phyloP scores from a whole-genome alignment of 1,140 invertebrate genomes.

The Diabrotica virgifera region DNA sequence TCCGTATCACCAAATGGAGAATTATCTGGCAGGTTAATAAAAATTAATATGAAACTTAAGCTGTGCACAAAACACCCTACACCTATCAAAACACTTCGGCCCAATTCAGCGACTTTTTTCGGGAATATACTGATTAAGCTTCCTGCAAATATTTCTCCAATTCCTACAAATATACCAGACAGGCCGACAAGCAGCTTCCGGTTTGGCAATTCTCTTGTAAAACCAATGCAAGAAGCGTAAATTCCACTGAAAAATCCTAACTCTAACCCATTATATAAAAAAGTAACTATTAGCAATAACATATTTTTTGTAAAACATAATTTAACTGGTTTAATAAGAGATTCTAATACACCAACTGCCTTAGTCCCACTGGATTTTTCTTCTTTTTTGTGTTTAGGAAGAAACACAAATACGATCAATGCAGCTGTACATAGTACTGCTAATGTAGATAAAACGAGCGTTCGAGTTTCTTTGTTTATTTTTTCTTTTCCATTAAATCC shows the following conservation, averaged over 20 bases:
- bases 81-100: constrained; percentile 86
- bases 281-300: constrained; percentile 79
- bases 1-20: constrained; percentile 68
- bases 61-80: constrained; percentile 80
- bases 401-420: constrained; percentile 62
- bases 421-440: constrained; percentile 66
- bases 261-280: constrained; percentile 87
- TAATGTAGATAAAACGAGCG: constrained; percentile 73
- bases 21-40: constrained; percentile 42
- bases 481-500: constrained; percentile 74
- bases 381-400: constrained; percentile 57
- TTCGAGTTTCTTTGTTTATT: constrained; percentile 64
- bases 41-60: constrained; percentile 76
- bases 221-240: constrained; percentile 87
- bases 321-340: constrained; percentile 69
- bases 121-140: constrained; percentile 87
- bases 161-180: constrained; percentile 89
- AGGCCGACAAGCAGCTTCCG: constrained; percentile 84
- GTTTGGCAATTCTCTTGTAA: constrained; percentile 70
- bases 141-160: constrained; percentile 85
- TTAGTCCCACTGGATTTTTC: constrained; percentile 51
- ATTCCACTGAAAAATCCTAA: constrained; percentile 94
- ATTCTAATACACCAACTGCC: constrained; percentile 55
- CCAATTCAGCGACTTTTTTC: constrained; percentile 73
- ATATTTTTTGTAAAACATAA: constrained; percentile 81